A percentile compares a stretch with the other conserved stretches of the same genome.
Conservation (phyloP, 1,140 invertebrate genomes). For the Eriocheir sinensis region DNA sequence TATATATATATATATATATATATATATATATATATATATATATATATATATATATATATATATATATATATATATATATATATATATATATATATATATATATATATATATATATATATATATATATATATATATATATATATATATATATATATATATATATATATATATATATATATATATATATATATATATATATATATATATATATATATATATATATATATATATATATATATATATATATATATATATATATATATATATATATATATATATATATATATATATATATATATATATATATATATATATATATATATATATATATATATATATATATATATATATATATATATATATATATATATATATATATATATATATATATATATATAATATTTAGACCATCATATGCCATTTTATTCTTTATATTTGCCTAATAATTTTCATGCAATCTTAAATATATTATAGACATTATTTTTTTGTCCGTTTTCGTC, state of each 20-base stretch:
- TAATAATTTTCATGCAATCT: too few species aligned
- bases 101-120: conserved; percentile 56
- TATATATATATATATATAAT: conserved; percentile 49
- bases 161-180: conserved; percentile 52
- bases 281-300: conserved; percentile 50
- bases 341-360: conserved; percentile 57
- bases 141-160: conserved; percentile 41
- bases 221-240: background rate
- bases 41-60: conserved; percentile 35
- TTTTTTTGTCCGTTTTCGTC: too few species aligned
- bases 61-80: conserved; percentile 44
- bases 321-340: conserved; percentile 53
- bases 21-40: too few species aligned
- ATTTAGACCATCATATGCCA: background rate
- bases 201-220: background rate
- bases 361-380: conserved; percentile 57
- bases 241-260: background rate
- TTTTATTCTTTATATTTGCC: too few species aligned
- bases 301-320: conserved; percentile 55
- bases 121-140: background rate
- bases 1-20: too few species aligned
- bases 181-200: background rate
- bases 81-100: conserved; percentile 47
- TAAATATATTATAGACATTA: too few species aligned
- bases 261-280: conserved; percentile 56